Evolutionary conservation across 2,888 invertebrate genomes (phyloP).

Genomic region (Bellardia bayeri): DNA sequence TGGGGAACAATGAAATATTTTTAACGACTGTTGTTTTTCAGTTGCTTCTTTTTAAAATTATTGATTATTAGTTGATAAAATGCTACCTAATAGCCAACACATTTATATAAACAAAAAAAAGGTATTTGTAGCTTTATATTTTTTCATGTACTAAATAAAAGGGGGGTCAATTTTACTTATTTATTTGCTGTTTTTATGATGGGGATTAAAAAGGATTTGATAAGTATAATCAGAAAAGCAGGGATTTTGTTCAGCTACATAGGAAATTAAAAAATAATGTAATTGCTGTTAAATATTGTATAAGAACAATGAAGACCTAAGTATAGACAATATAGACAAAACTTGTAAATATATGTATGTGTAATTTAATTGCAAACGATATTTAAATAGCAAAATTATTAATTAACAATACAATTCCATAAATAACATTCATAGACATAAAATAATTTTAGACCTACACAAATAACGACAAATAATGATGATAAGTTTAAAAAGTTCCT

Average conservation of each 20-base stretch:
- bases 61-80: conserved; percentile 65
- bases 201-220: conserved; percentile 33
- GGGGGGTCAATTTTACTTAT: not conserved
- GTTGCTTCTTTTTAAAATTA: conserved; percentile 13
- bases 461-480: not conserved
- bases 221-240: not conserved
- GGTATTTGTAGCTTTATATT: not conserved
- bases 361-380: not conserved
- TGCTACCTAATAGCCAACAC: conserved; percentile 45
- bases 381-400: too few species aligned
- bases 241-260: conserved; percentile 19
- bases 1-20: conserved; percentile 45
- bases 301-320: too few species aligned
- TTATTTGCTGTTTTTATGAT: conserved; percentile 3
- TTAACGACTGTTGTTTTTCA: conserved; percentile 10
- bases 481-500: not conserved
- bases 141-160: not conserved
- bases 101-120: conserved; percentile 8
- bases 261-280: conserved; percentile 42
- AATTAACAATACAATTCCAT: too few species aligned
- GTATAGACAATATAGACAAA: too few species aligned
- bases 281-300: conserved; percentile 8
- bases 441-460: not conserved
- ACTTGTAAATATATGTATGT: not conserved
- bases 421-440: too few species aligned